Base-by-base conservation (phyloP, 2,797 vertebrate species). In the Podarcis siculus region DNA sequence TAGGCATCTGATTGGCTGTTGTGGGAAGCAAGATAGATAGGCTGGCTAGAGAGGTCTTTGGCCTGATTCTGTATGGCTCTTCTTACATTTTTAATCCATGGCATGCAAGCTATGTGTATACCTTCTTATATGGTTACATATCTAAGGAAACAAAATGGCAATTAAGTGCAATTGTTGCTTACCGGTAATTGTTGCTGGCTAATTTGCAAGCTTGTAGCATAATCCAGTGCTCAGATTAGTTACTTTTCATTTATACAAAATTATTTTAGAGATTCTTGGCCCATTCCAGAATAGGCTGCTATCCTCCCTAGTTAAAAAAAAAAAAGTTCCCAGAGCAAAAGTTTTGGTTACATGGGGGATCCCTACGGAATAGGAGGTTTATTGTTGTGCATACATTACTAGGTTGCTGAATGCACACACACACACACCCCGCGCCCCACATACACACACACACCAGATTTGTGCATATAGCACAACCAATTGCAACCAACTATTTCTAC, bases 211-310 rank as follows among this genome's bases (percentile, higher is more conserved):
- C 0, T 13, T 82, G 8, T 64, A 25, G 0, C 25, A 49, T 88
- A 23, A 61, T 80, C 2, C 39, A 87, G 32, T 80, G 87, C 23
- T 1, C 67, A 9, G 1, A 84, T 61, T 86, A 67, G 79, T 95
- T 86, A 67, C 85, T 89, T 64, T 1, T 25, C 66, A n/a, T 89
- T 88, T 89, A 88, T 91, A 39, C 72, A 32, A 90, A 88, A 42
- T 23, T 0, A 87, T 93, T 45, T 45, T 73, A 15, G n/a, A 73
- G 32, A n/a, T 17, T 19, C 42, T 72, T 30, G 25, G 25, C 85
- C 49, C 42, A 27, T 27, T 58, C 27, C 25, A 75, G n/a, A 72
- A 8, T 37, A 58, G 27, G n/a, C 42, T 73, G 27, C 35, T 79
- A 25, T 37, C 6, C 12, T 8, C 42, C 2, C 17, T 21, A 58